Percentiles rank a stretch among this genome's conserved stretches.
phyloP scores from a whole-genome alignment of 37 sponge, comb jelly and placozoan species.

The Beroe forskalii region DNA sequence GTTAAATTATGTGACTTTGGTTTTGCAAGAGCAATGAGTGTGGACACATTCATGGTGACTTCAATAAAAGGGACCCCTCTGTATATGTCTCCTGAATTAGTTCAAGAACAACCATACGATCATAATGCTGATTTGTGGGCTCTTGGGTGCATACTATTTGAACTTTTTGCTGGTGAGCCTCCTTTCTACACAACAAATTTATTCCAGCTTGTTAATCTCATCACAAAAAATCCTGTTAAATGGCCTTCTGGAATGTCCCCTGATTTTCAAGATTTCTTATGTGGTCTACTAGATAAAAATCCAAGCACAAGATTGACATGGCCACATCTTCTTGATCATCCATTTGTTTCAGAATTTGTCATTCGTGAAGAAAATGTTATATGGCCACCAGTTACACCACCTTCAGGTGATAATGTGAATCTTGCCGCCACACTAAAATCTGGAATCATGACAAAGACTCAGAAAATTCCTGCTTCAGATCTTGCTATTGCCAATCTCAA shows the following conservation, averaged over 20 bases:
- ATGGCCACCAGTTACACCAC: slow-evolving; percentile 51
- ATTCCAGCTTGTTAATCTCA: slow-evolving; percentile 80
- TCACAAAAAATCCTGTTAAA: slow-evolving; percentile 72
- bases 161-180: slow-evolving; percentile 81
- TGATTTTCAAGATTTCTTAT: slow-evolving; percentile 70
- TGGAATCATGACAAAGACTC: slow-evolving; percentile 22
- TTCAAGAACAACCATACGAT: slow-evolving; percentile 92
- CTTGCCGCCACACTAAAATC: neutral
- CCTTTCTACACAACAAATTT: slow-evolving; percentile 90
- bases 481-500: slow-evolving; percentile 24
- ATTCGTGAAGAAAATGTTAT: slow-evolving; percentile 39
- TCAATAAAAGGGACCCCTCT: slow-evolving; percentile 96
- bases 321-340: slow-evolving; percentile 91
- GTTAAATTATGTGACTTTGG: slow-evolving; percentile 96
- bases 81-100: slow-evolving; percentile 96
- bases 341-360: slow-evolving; percentile 70
- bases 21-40: slow-evolving; percentile 91
- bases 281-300: slow-evolving; percentile 83
- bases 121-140: slow-evolving; percentile 94
- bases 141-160: slow-evolving; percentile 90
- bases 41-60: slow-evolving; percentile 84
- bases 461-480: slow-evolving; percentile 42
- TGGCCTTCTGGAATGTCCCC: slow-evolving; percentile 77
- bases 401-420: neutral
- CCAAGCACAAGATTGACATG: slow-evolving; percentile 79